These are phyloP conservation scores for Morus bassanus DNA, from an alignment of 2,797 vertebrate genomes.

Conservation along the genomic window DNA sequence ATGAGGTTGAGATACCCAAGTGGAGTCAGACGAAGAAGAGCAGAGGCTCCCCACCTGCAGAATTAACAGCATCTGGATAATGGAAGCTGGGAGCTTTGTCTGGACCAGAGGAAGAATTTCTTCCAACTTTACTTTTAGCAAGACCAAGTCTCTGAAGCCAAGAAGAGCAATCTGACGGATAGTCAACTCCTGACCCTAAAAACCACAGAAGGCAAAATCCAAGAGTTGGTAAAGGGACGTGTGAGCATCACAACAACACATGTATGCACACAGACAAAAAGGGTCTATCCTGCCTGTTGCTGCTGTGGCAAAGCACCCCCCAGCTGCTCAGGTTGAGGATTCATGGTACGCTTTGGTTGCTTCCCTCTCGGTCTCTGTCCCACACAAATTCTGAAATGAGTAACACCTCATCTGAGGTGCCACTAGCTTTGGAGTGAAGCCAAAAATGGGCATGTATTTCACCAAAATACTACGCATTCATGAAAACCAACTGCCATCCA, in stretches of 20 bases:
- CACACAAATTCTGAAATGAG: not conserved
- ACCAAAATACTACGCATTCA: not conserved
- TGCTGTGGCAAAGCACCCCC: not conserved
- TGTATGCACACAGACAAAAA: not conserved
- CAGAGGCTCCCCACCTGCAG: constrained; percentile 82
- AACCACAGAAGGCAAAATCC: not conserved
- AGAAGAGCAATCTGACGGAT: constrained; percentile 93
- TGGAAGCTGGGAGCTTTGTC: constrained; percentile 77
- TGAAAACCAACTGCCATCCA: not conserved
- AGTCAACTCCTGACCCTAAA: constrained; percentile 91
- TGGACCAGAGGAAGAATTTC: constrained; percentile 76
- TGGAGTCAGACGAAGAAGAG: not conserved
- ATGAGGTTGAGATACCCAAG: not conserved
- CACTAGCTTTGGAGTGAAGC: not conserved
- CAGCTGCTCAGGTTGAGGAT: not conserved
- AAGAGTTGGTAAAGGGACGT: not conserved
- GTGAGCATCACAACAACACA: not conserved
- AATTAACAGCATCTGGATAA: constrained; percentile 94
- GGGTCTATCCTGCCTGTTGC: not conserved
- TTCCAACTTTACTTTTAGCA: constrained; percentile 87
- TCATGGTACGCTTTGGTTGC: not conserved
- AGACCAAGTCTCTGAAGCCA: constrained; percentile 90
- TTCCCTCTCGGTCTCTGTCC: not conserved
- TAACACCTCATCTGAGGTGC: not conserved
- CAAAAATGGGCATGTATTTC: not conserved